phyloP scores from a whole-genome alignment of 2,888 invertebrate genomes.

The Agapetus fuscipes region DNA sequence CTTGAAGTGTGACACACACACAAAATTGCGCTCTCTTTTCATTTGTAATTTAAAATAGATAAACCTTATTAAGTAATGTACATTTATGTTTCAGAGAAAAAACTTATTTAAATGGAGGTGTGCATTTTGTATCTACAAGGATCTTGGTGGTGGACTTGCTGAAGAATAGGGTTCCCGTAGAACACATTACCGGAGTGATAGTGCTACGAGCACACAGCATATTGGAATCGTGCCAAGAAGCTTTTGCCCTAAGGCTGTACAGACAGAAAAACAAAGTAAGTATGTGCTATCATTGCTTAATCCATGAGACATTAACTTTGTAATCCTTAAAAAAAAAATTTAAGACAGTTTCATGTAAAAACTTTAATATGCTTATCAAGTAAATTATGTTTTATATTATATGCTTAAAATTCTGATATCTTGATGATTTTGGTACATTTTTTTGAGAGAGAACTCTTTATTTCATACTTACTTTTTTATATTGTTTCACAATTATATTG shows the following conservation, averaged over 20 bases:
- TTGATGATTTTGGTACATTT: no score
- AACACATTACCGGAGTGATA: slow-evolving; percentile 83
- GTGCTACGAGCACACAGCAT: slow-evolving; percentile 84
- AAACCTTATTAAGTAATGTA: background rate
- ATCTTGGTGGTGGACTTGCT: slow-evolving; percentile 94
- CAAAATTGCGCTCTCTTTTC: no score
- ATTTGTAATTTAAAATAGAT: no score
- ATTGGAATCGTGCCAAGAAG: slow-evolving; percentile 86
- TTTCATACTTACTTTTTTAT: no score
- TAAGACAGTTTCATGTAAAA: no score
- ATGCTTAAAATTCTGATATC: no score
- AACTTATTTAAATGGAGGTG: slow-evolving; percentile 85
- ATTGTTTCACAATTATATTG: no score
- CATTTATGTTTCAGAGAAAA: slow-evolving; percentile 49
- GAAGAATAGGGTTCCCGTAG: slow-evolving; percentile 80
- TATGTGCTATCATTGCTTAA: no score
- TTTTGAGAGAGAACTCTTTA: no score
- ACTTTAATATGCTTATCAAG: background rate
- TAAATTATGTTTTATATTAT: background rate
- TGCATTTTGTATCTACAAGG: slow-evolving; percentile 87
- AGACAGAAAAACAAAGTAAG: slow-evolving; percentile 84
- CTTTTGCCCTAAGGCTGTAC: slow-evolving; percentile 86
- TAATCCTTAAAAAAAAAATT: background rate
- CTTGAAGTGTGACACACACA: no score
- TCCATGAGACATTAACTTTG: background rate